Base-by-base conservation (phyloP, 2,113 vertebrate genomes). In the Ammodytes dubius region DNA sequence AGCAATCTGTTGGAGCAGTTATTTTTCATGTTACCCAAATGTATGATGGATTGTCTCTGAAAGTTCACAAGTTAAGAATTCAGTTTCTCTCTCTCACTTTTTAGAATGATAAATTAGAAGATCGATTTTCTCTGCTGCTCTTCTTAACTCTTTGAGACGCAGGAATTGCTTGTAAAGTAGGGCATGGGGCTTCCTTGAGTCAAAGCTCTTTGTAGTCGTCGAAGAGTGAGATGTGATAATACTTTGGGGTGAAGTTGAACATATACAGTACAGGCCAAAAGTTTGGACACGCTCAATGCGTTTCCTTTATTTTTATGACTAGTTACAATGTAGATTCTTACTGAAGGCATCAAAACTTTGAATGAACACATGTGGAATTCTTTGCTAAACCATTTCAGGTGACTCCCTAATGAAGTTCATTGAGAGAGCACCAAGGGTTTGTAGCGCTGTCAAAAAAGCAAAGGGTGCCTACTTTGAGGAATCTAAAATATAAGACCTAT, bases 11-110 rank as follows among this genome's bases (percentile, higher is more conserved):
- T 69, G 9, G 37, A 57, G 50, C 11, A 52, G 6, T 46, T 56
- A 6, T 0, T 68, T 69, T 88, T 78, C 53, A 85, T 83, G 73
- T 76, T 59, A 53, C 12, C 45, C 59, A 61, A 50, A 46, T 82
- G 66, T 70, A 79, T 37, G 64, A 56, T 46, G 42, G 27, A 69
- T 65, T 27, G 37, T 74, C 53, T 84, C 75, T 80, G 45, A 64
- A 79, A 70, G 53, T 74, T 65, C 59, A 69, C 52, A 66, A 9
- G 60, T 82, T 63, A 69, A 56, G 13, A 81, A 37, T 69, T 86
- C 10, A 37, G 4, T 66, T 37, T 39, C 13, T 37, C 10, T 45
- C 27, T 27, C 27, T 27, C 27, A 27, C 27, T 56, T 57, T 70
- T 80, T 74, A 6, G 12, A 39, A 60, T 3, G 17, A n/a, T n/a